Conservation (phyloP, 2,113 vertebrate species). For the Bos javanicus region DNA sequence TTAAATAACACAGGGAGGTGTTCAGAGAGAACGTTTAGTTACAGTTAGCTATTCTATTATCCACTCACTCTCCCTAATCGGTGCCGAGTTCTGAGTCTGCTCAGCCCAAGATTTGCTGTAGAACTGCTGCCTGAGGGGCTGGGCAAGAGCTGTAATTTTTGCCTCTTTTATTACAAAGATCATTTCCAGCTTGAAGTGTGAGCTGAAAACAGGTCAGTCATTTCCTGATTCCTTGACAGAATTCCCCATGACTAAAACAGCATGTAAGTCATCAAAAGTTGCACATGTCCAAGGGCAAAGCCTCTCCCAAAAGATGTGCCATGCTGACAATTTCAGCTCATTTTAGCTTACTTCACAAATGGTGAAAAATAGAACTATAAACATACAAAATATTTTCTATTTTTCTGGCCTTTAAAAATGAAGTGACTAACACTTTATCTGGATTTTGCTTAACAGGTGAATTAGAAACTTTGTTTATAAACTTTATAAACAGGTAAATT, state of each 20-base stretch:
- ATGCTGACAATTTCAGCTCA: neutral
- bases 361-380: neutral
- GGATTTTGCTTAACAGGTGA: constrained; percentile 28
- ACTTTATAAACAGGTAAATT: neutral
- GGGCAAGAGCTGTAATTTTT: neutral
- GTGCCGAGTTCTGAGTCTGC: neutral
- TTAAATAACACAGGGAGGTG: neutral
- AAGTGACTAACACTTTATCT: neutral
- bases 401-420: constrained; percentile 6
- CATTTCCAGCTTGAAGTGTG: neutral
- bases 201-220: neutral
- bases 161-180: neutral
- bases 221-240: neutral
- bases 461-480: neutral
- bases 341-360: neutral
- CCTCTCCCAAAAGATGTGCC: neutral
- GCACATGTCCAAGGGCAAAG: neutral
- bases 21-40: neutral
- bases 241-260: neutral
- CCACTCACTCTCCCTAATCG: neutral
- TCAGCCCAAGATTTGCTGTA: neutral
- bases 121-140: neutral
- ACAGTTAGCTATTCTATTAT: neutral
- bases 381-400: neutral
- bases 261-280: neutral